phyloP scores from a whole-genome alignment of 2,888 invertebrate species.

The Pinctada fucata region DNA sequence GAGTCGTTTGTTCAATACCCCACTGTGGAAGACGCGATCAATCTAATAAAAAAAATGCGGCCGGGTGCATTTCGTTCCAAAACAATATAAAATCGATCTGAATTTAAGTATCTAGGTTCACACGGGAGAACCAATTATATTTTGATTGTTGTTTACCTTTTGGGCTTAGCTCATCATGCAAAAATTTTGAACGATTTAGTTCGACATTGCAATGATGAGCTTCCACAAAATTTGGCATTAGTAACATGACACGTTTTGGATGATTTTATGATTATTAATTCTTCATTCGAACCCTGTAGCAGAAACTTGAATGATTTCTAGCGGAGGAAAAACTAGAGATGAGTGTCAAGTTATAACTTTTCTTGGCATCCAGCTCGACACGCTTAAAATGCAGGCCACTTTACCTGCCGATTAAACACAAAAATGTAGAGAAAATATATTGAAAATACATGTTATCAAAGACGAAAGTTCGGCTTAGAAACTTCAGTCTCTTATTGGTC shows the following conservation, averaged over 20 bases:
- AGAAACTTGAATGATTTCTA: too few relatives aligned
- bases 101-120: neutral
- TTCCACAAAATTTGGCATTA: neutral
- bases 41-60: neutral
- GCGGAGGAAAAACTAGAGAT: neutral
- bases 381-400: neutral
- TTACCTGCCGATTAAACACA: neutral
- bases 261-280: neutral
- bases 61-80: neutral
- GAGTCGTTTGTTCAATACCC: neutral
- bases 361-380: neutral
- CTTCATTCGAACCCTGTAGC: neutral
- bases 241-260: neutral
- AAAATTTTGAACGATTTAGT: constrained; percentile 12
- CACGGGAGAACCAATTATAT: neutral
- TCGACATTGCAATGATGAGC: neutral
- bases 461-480: neutral
- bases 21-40: neutral
- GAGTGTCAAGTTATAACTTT: neutral
- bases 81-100: neutral
- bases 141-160: constrained; percentile 17
- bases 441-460: neutral
- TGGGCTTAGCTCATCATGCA: neutral
- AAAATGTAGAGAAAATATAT: neutral
- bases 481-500: neutral